A percentile compares a stretch with the other conserved stretches of the same genome.
phyloP scores from a whole-genome alignment of 2,888 invertebrate species.

The Chironomus riparius region DNA sequence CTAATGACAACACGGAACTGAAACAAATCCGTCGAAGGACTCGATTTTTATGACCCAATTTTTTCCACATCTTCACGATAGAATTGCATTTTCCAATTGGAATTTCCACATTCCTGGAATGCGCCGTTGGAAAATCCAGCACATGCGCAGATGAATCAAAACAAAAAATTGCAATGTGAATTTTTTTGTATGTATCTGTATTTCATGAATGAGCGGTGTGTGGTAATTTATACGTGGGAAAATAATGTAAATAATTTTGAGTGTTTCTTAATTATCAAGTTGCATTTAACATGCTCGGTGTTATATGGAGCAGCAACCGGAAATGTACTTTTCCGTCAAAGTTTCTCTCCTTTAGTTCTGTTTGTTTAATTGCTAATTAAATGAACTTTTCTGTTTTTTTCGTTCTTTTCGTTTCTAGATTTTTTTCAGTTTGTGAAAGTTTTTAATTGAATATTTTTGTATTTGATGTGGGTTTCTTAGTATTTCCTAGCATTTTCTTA shows the following conservation, averaged over 20 bases:
- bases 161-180: conserved; percentile 10
- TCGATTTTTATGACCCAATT: conserved; percentile 26
- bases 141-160: conserved; percentile 15
- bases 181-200: not conserved
- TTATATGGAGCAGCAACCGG: not conserved
- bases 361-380: too few relatives aligned
- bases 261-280: not conserved
- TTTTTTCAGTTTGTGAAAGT: too few relatives aligned
- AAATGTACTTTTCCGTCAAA: not conserved
- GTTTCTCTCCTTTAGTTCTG: not conserved
- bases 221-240: not conserved
- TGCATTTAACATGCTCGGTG: not conserved
- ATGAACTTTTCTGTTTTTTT: too few relatives aligned
- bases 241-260: not conserved
- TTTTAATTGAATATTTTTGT: too few relatives aligned
- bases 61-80: not conserved
- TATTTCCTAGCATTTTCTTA: too few relatives aligned
- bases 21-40: conserved; percentile 3
- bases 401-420: too few relatives aligned
- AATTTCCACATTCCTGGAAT: conserved; percentile 10
- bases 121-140: not conserved
- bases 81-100: conserved; percentile 8
- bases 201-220: not conserved
- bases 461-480: too few relatives aligned
- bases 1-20: conserved; percentile 25